Conservation (phyloP, 92 coral and sea anemone species). For the Scolanthus callimorphus region DNA sequence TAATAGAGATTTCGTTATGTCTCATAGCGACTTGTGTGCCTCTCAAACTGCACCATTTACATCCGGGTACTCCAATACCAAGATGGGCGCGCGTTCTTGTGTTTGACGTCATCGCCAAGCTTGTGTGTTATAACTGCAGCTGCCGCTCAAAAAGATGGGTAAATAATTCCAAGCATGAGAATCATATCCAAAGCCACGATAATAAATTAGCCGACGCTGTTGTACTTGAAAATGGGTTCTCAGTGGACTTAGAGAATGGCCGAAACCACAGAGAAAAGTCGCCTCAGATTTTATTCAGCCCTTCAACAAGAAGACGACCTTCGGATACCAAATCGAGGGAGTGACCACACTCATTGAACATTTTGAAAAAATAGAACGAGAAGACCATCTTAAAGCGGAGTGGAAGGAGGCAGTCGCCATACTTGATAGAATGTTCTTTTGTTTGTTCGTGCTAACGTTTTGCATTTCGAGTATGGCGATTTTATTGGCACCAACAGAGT, state of each 20-base stretch:
- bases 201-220: conserved; percentile 4
- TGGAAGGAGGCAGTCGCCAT: conserved; percentile 80
- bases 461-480: conserved; percentile 41
- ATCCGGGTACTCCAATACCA: conserved; percentile 79
- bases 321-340: too few species aligned
- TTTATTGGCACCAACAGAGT: conserved; percentile 11
- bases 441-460: conserved; percentile 60
- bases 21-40: conserved; percentile 76
- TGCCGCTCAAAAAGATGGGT: too few species aligned
- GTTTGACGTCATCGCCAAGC: conserved; percentile 65
- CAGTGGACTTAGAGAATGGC: neutral
- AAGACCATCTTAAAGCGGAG: conserved; percentile 46
- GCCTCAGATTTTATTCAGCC: neutral
- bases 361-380: conserved; percentile 21
- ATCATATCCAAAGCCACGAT: neutral
- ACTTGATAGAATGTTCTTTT: conserved; percentile 77
- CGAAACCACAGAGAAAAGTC: neutral
- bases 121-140: conserved; percentile 28
- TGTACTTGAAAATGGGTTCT: conserved; percentile 23
- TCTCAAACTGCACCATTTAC: conserved; percentile 69
- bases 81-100: conserved; percentile 61
- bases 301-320: too few species aligned
- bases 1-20: conserved; percentile 73
- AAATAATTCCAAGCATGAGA: neutral
- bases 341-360: too few species aligned